Conservation (phyloP, 1,140 invertebrate species). For the Scaptomyza montana region DNA sequence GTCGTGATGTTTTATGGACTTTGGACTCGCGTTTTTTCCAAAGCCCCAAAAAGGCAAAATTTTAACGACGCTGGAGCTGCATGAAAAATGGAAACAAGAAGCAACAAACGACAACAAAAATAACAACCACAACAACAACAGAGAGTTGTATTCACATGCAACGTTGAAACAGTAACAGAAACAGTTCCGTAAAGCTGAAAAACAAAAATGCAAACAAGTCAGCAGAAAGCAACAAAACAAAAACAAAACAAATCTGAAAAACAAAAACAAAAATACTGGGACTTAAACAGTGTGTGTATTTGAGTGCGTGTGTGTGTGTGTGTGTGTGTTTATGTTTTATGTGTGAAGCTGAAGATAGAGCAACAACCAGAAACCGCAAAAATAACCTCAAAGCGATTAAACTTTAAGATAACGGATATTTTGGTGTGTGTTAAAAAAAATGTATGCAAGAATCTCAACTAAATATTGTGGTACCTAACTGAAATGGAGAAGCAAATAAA, state of each 20-base stretch:
- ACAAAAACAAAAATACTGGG: slow-evolving; percentile 37
- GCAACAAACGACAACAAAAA: slow-evolving; percentile 41
- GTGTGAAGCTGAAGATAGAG: slow-evolving; percentile 37
- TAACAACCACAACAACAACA: slow-evolving; percentile 19
- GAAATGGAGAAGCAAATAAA: slow-evolving; percentile 2
- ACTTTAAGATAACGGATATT: slow-evolving; percentile 63
- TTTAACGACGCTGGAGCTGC: slow-evolving; percentile 61
- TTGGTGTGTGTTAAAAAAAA: slow-evolving; percentile 27
- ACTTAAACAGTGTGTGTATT: slow-evolving; percentile 22
- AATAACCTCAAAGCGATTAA: slow-evolving; percentile 66
- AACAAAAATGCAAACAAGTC: slow-evolving; percentile 62
- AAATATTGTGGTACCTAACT: slow-evolving; percentile 23
- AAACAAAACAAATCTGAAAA: slow-evolving; percentile 36
- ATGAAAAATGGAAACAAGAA: slow-evolving; percentile 76
- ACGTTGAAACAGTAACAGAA: slow-evolving; percentile 69
- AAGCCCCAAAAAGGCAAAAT: slow-evolving; percentile 72
- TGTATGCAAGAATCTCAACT: slow-evolving; percentile 11
- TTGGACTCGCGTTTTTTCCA: slow-evolving; percentile 68
- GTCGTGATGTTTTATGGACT: slow-evolving; percentile 78
- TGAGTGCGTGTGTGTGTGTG: slow-evolving; percentile 6
- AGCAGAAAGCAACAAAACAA: slow-evolving; percentile 24
- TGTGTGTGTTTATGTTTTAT: slow-evolving; percentile 9
- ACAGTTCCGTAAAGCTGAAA: slow-evolving; percentile 68
- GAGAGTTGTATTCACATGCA: slow-evolving; percentile 63
- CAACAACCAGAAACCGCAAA: slow-evolving; percentile 35